A percentile compares a stretch with the other conserved stretches of the same genome.
These are phyloP conservation scores for Dendrolimus kikuchii DNA, from an alignment of 1,140 invertebrate species.

Conservation along the genomic window DNA sequence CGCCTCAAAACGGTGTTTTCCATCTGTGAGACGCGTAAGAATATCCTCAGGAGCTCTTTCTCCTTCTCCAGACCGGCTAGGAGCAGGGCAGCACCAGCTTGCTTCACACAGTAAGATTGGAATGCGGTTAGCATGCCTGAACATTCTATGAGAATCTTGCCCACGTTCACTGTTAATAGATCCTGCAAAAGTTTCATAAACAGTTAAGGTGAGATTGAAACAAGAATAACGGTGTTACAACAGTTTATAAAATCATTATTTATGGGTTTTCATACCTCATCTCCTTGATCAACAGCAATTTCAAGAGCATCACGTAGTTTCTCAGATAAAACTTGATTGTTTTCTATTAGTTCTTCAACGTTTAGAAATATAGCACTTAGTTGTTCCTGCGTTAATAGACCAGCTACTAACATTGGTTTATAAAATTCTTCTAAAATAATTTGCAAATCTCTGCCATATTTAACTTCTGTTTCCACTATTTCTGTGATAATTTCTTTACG, in stretches of 20 bases:
- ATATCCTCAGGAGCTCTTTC: conserved; percentile 94
- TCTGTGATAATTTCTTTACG: conserved; percentile 95
- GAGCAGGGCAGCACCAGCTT: conserved; percentile 90
- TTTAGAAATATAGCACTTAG: conserved; percentile 94
- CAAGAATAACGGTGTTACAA: background rate
- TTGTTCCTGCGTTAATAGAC: conserved; percentile 85
- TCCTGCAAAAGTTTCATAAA: conserved; percentile 72
- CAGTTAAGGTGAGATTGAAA: conserved; percentile 1
- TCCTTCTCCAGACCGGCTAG: conserved; percentile 95
- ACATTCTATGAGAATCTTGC: conserved; percentile 92
- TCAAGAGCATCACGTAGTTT: conserved; percentile 91
- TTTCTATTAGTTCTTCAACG: conserved; percentile 91
- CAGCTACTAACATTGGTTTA: conserved; percentile 92
- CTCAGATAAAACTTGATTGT: conserved; percentile 89
- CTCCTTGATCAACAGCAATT: conserved; percentile 83
- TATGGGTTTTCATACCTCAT: conserved; percentile 62
- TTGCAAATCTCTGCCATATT: conserved; percentile 92
- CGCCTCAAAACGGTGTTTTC: conserved; percentile 93
- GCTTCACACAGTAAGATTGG: conserved; percentile 93
- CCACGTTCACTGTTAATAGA: conserved; percentile 90
- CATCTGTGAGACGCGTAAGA: conserved; percentile 96
- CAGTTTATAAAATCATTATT: background rate
- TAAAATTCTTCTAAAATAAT: conserved; percentile 96
- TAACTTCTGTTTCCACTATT: conserved; percentile 96
- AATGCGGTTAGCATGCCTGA: conserved; percentile 94